phyloP scores from a whole-genome alignment of 23 tunicate species.

The Clavelina lepadiformis region DNA sequence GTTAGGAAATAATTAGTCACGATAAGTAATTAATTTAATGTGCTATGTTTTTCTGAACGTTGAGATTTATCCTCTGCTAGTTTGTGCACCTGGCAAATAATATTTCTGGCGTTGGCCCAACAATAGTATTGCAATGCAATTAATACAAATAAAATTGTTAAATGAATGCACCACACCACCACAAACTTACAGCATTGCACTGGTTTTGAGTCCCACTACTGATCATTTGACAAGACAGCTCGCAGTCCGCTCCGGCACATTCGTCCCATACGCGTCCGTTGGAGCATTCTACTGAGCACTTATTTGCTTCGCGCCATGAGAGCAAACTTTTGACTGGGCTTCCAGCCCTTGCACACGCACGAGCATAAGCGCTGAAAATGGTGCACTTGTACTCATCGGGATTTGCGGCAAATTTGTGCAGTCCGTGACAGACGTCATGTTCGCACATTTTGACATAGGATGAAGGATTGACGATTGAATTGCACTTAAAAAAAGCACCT shows the following conservation, averaged over 20 bases:
- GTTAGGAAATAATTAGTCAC: too few relatives aligned
- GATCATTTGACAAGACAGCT: conserved; percentile 70
- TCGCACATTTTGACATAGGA: conserved; percentile 74
- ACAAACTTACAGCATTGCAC: conserved; percentile 51
- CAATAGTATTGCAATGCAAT: too few relatives aligned
- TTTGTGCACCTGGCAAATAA: too few relatives aligned
- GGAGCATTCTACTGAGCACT: conserved; percentile 42
- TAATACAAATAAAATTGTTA: too few relatives aligned
- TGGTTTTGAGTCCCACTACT: conserved; percentile 35
- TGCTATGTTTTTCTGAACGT: too few relatives aligned
- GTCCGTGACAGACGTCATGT: conserved; percentile 81
- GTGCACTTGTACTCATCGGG: conserved; percentile 51
- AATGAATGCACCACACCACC: too few relatives aligned
- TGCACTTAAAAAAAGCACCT: conserved; percentile 64
- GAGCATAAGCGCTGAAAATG: conserved; percentile 72
- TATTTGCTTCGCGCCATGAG: conserved; percentile 58
- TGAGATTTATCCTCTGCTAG: too few relatives aligned
- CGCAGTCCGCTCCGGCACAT: conserved; percentile 61
- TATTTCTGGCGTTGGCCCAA: too few relatives aligned
- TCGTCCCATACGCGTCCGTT: conserved; percentile 71
- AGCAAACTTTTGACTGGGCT: conserved; percentile 17
- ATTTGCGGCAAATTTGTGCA: conserved; percentile 54
- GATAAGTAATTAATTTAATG: too few relatives aligned
- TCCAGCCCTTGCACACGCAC: conserved; percentile 63
- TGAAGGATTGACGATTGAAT: conserved; percentile 41